Base-by-base conservation (phyloP, 2,888 invertebrate genomes). In the Volucella bombylans region DNA sequence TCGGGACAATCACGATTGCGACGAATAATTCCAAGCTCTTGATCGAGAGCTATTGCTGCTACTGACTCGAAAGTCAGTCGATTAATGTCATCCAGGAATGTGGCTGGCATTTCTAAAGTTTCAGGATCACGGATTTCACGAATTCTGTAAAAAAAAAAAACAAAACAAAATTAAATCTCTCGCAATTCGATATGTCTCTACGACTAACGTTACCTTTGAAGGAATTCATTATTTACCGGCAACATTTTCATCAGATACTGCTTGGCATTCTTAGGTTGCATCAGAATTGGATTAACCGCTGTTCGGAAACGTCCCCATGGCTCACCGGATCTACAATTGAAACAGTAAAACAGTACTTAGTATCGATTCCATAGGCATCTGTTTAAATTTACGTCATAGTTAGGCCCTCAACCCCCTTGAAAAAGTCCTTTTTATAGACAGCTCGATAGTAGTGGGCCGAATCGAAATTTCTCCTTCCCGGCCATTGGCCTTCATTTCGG, bases 251-350 rank as follows among this genome's bases (percentile, higher is more conserved):
- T 91, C 1, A 92, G 88, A 68, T 93, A 93, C 2, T 92, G 89
- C 88, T 92, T 93, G 0, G 92, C 90, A 31, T 92, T 88, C 88
- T 93, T 93, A 0, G 94, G 94, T 87, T 94, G 93, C 89, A 95
- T 90, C 90, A 95, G 91, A 54, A 94, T 92, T 78, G 94, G 94
- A 89, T 95, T 95, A 0, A 94, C 94, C 82, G 93, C 94, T 0
- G 93, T 93, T 43, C 95, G 92, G 79, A 95, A 92, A 59, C 93
- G 92, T 50, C 94, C 93, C 95, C 95, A 95, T 86, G 93, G 92
- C 41, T 93, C 92, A 1, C 94, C 95, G 91, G 95, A 93, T 15
- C 93, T 93, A 87, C 1, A 54, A 41, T 55, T 38, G 2, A 54
- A 31, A 18, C 18, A 23, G 18, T 18, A 18, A 18, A 18, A 31